These are phyloP conservation scores for Drosophila pegasa DNA, from an alignment of 2,888 invertebrate genomes.

Conservation along the genomic window DNA sequence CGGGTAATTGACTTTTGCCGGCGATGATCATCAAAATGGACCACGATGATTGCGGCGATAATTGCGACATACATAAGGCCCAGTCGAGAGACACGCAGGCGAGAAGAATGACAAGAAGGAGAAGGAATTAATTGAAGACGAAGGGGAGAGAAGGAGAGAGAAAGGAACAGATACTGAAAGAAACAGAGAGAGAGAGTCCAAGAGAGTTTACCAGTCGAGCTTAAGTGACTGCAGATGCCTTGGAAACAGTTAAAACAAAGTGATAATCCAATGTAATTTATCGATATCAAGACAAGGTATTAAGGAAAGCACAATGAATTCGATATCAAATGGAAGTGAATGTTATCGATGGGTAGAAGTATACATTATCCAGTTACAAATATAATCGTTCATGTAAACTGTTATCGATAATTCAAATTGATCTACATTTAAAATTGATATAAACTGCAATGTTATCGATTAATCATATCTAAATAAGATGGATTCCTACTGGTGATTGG, in stretches of 20 bases:
- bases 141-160: neutral
- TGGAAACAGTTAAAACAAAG: neutral
- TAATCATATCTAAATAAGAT: neutral
- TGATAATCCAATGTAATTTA: neutral
- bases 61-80: conserved; percentile 65
- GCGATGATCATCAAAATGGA: conserved; percentile 75
- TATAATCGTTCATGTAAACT: neutral
- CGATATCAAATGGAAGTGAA: neutral
- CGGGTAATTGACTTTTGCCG: conserved; percentile 66
- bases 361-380: too few relatives aligned
- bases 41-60: conserved; percentile 76
- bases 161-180: neutral
- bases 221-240: neutral
- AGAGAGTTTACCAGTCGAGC: neutral
- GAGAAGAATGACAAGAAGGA: conserved; percentile 24
- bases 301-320: neutral
- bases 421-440: neutral
- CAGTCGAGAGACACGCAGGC: conserved; percentile 34
- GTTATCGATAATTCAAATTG: neutral
- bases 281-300: neutral
- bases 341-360: neutral
- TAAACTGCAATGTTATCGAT: neutral
- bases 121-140: conserved; percentile 13
- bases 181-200: conserved; percentile 7
- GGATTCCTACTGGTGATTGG: neutral